Evolutionary conservation across 2,888 invertebrate genomes (phyloP).

Genomic region (Pyrrhosoma nymphula): DNA sequence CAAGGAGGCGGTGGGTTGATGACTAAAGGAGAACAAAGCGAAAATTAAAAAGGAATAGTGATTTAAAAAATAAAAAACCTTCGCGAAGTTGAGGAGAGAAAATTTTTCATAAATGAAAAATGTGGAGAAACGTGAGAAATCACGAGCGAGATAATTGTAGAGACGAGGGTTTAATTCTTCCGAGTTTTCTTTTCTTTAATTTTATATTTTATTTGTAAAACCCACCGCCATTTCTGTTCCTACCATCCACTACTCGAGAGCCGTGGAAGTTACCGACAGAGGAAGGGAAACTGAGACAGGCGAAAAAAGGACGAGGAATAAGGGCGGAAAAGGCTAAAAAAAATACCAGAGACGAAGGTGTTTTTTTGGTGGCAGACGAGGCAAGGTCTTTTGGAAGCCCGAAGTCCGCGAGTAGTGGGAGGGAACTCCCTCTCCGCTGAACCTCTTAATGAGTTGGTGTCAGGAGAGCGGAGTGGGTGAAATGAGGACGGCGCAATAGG

Average conservation of each 20-base stretch:
- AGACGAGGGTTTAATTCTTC: not conserved
- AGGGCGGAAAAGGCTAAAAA: not conserved
- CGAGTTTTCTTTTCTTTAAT: no score
- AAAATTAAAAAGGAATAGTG: not conserved
- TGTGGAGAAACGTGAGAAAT: not conserved
- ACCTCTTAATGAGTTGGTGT: constrained; percentile 57
- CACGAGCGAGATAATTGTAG: not conserved
- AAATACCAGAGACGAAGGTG: no score
- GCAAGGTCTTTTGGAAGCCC: no score
- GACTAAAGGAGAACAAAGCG: not conserved
- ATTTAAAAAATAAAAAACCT: not conserved
- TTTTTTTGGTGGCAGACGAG: no score
- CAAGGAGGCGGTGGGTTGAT: not conserved
- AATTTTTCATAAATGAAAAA: not conserved
- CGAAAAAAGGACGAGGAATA: not conserved
- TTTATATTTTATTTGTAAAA: not conserved
- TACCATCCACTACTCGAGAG: not conserved
- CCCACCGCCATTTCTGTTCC: no score
- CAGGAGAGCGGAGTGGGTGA: not conserved
- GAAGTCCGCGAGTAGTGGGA: not conserved
- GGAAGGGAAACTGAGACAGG: not conserved
- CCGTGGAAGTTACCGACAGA: not conserved
- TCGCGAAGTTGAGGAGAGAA: not conserved
- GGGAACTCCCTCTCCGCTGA: not conserved
- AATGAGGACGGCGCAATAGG: constrained; percentile 19